Evolutionary conservation across 2,888 invertebrate genomes (phyloP), one percentile per base, ranked within the genome.

Genomic region (Eupithecia dodoneata): DNA sequence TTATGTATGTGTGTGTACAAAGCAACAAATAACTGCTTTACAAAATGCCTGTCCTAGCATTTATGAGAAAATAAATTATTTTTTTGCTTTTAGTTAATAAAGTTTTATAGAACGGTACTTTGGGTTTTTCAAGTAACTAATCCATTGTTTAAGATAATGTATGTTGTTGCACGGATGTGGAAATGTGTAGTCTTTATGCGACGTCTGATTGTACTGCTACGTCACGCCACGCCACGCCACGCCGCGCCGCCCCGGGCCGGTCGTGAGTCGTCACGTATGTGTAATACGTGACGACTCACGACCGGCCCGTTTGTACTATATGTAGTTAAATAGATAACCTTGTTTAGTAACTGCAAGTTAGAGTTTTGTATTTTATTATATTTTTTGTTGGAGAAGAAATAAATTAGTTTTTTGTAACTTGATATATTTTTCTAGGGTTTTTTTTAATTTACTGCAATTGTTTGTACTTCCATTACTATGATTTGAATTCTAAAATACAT

Each of bases 1-100:
- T 71, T 41, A n/a, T 15, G 30, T 30, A 30, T 30, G 30, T 30
- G 30, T 30, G 49, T 59, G 49, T 15, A 71, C 75, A 49, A 55
- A 59, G 59, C 59, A 59, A 18, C 18, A 30, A 45, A 71, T 12
- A n/a, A 41, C 45, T 15, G 77, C 74, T 49, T 73, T 72, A 79
- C 70, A 47, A 52, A 42, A 72, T 72, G 82, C 79, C 82, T 81
- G 75, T 77, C 78, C 78, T 76, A 84, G 88, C 88, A 89, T 89
- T 88, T 87, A 83, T 67, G 18, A 30, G n/a, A 75, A 76, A 76
- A 83, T 70, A 78, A 72, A 74, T 81, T 69, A 44, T 69, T n/a
- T 30, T 30, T 69, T 69, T 69, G 44, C n/a, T 47, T 45, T 45
- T 45, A 69, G 44, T n/a, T 18, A 2, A 18, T 69, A 4, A 65